phyloP scores from a whole-genome alignment of 2,888 invertebrate species.

The Drosophila nigricruria region DNA sequence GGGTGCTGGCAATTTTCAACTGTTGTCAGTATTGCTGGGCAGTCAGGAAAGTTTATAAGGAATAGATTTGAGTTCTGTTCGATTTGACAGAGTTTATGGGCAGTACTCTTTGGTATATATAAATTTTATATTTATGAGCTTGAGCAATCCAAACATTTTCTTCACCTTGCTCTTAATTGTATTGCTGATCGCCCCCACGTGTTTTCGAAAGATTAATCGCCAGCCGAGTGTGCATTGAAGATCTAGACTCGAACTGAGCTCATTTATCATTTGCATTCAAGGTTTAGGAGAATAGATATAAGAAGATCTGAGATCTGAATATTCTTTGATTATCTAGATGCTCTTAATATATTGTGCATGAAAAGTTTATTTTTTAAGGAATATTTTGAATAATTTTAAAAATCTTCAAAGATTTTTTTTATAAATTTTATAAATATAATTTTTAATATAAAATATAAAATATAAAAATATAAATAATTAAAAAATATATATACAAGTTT shows the following conservation, averaged over 20 bases:
- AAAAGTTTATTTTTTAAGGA: too few species aligned
- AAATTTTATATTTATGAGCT: not conserved
- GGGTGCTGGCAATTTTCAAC: conserved; percentile 6
- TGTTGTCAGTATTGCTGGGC: conserved; percentile 29
- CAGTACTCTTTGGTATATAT: too few species aligned
- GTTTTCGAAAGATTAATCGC: not conserved
- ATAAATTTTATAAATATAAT: too few species aligned
- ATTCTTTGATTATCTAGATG: not conserved
- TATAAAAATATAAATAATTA: too few species aligned
- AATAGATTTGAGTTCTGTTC: not conserved
- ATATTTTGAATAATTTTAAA: too few species aligned
- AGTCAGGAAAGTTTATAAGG: conserved; percentile 16
- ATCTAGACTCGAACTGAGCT: not conserved
- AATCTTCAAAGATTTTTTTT: too few species aligned
- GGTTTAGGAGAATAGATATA: not conserved
- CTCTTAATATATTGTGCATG: too few species aligned
- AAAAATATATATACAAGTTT: too few species aligned
- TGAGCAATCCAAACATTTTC: too few species aligned
- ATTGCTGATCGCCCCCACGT: not conserved
- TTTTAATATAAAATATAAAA: too few species aligned
- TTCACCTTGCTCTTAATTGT: not conserved
- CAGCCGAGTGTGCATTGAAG: not conserved
- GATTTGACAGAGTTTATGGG: not conserved
- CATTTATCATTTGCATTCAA: not conserved
- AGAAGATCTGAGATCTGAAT: not conserved